Evolutionary conservation across 2,797 vertebrate species (phyloP).

Genomic region (Silurus lanzhouensis): DNA sequence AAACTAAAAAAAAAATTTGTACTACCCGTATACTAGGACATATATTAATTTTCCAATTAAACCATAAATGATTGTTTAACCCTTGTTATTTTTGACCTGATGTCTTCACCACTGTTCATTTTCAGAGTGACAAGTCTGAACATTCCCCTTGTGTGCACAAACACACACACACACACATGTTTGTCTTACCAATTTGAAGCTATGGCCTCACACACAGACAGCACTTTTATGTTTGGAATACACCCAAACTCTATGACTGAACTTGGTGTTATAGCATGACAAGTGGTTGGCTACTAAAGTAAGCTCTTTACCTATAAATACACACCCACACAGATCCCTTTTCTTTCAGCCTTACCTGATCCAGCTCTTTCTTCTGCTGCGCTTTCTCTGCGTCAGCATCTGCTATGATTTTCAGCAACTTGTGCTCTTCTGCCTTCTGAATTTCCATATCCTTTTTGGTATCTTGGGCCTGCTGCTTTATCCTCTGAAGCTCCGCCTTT

Average conservation of each 20-base stretch:
- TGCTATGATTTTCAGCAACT: constrained; percentile 82
- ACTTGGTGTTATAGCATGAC: constrained; percentile 22
- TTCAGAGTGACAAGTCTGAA: constrained; percentile 23
- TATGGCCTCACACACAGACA: constrained; percentile 29
- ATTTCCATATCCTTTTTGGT: constrained; percentile 80
- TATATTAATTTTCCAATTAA: background rate
- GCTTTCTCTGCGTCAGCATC: constrained; percentile 83
- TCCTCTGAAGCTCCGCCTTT: constrained; percentile 77
- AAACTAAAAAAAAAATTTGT: background rate
- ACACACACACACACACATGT: too few relatives aligned
- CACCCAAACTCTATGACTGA: constrained; percentile 27
- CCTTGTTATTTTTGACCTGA: background rate
- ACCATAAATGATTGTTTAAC: constrained; percentile 19
- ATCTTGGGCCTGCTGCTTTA: constrained; percentile 85
- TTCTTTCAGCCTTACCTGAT: constrained; percentile 72
- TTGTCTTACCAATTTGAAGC: constrained; percentile 24
- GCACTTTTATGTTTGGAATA: constrained; percentile 44
- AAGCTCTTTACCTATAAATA: background rate
- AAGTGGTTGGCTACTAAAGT: constrained; percentile 10
- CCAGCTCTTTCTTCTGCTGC: constrained; percentile 80
- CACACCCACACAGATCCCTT: constrained; percentile 9
- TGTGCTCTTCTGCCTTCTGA: constrained; percentile 79
- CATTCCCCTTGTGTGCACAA: background rate
- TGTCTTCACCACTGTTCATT: constrained; percentile 21
- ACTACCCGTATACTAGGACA: background rate